These are phyloP conservation scores for Aplysina aerophoba DNA, from an alignment of 37 sponge, comb jelly and placozoan species.

Conservation along the genomic window DNA sequence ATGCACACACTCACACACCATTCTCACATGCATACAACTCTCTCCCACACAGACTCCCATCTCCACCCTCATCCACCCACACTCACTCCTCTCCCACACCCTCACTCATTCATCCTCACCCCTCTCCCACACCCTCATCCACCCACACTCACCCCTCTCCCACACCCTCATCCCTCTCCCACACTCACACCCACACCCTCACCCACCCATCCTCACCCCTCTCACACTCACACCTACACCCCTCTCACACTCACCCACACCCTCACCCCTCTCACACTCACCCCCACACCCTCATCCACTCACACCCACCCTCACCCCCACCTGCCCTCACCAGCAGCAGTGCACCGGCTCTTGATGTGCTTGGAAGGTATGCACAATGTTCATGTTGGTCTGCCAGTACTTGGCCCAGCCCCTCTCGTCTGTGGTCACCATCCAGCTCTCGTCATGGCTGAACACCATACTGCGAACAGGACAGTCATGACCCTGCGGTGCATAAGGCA, in stretches of 20 bases:
- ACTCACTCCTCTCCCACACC: too few relatives aligned
- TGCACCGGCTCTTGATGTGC: slow-evolving; percentile 94
- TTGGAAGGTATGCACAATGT: slow-evolving; percentile 94
- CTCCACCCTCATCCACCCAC: background rate
- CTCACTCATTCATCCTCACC: too few relatives aligned
- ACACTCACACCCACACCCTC: background rate
- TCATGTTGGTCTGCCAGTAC: slow-evolving; percentile 99
- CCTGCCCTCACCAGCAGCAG: slow-evolving; percentile 72
- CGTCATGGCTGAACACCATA: slow-evolving; percentile 92
- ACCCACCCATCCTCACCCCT: background rate
- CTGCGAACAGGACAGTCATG: slow-evolving; percentile 92
- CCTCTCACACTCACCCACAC: too few relatives aligned
- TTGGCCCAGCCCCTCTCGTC: slow-evolving; percentile 93
- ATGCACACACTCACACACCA: too few relatives aligned
- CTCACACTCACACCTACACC: background rate
- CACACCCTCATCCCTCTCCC: too few relatives aligned
- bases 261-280: too few relatives aligned
- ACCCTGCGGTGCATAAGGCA: slow-evolving; percentile 48
- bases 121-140: too few relatives aligned
- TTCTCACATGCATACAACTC: slow-evolving; percentile 5
- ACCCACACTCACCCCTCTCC: too few relatives aligned
- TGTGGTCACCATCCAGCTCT: slow-evolving; percentile 89
- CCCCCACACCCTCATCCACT: background rate
- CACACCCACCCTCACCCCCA: slow-evolving; percentile 1
- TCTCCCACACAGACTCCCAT: background rate